phyloP scores from a whole-genome alignment of 1,140 invertebrate genomes.

The Elymnias hypermnestra region DNA sequence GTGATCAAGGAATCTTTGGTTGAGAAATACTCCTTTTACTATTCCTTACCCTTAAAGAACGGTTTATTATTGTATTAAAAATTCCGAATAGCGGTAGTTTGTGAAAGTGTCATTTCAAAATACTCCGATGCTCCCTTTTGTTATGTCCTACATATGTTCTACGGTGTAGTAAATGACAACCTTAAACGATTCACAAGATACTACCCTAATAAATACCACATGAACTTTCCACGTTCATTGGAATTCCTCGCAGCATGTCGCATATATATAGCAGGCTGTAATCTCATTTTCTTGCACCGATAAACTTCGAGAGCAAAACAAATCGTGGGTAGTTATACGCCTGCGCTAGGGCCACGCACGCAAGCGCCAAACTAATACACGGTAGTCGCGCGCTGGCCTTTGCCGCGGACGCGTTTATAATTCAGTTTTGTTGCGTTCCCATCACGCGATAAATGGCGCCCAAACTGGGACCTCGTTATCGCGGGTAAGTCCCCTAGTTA shows the following conservation, averaged over 20 bases:
- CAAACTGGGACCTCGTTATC: constrained; percentile 53
- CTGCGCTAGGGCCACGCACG: constrained; percentile 43
- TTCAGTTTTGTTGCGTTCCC: constrained; percentile 13
- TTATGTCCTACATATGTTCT: too few relatives aligned
- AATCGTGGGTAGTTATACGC: constrained; percentile 46
- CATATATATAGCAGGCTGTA: constrained; percentile 48
- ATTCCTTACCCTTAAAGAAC: too few relatives aligned
- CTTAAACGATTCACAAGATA: constrained; percentile 12
- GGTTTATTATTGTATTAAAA: too few relatives aligned
- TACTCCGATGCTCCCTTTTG: too few relatives aligned
- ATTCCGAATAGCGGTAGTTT: too few relatives aligned
- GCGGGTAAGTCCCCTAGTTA: constrained; percentile 52
- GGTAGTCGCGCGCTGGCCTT: constrained; percentile 58
- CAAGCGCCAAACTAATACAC: constrained; percentile 42
- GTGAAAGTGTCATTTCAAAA: too few relatives aligned
- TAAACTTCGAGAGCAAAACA: constrained; percentile 61
- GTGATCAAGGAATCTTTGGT: too few relatives aligned
- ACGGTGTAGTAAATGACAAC: too few relatives aligned
- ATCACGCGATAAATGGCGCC: constrained; percentile 66
- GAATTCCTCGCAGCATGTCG: constrained; percentile 47
- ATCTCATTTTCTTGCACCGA: constrained; percentile 58
- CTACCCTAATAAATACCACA: constrained; percentile 37
- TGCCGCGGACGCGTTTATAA: constrained; percentile 32
- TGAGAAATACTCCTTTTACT: too few relatives aligned
- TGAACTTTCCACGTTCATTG: constrained; percentile 47